Percentiles rank a stretch among this genome's conserved stretches.
Conservation (phyloP, 2,888 invertebrate species). For the Pegoplata infirma region DNA sequence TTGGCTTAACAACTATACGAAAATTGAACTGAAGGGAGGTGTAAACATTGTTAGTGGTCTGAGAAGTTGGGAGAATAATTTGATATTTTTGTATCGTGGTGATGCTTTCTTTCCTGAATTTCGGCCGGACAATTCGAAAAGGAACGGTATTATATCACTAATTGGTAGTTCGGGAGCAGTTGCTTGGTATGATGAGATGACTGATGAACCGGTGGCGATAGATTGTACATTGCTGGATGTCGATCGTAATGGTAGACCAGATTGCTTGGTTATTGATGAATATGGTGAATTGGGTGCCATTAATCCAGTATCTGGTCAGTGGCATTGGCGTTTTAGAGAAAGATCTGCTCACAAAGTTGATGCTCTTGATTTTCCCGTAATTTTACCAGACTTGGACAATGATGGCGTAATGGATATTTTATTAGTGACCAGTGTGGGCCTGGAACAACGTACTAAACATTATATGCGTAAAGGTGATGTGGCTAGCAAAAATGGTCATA, state of each 20-base stretch:
- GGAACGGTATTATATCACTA: constrained; percentile 84
- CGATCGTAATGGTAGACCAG: constrained; percentile 84
- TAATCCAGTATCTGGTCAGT: constrained; percentile 81
- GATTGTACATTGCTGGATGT: constrained; percentile 87
- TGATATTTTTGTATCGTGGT: constrained; percentile 86
- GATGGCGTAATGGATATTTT: constrained; percentile 86
- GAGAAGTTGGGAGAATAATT: constrained; percentile 83
- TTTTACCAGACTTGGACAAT: constrained; percentile 85
- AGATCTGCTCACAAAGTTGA: constrained; percentile 78
- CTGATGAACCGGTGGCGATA: constrained; percentile 84
- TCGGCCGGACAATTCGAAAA: constrained; percentile 76
- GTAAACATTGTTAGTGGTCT: constrained; percentile 85
- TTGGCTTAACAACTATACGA: constrained; percentile 84
- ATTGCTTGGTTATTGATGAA: constrained; percentile 87
- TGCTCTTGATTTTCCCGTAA: constrained; percentile 84
- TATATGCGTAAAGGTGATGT: constrained; percentile 64
- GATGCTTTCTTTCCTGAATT: constrained; percentile 81
- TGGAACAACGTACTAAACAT: constrained; percentile 71
- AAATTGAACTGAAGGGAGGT: constrained; percentile 84
- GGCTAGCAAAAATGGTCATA: constrained; percentile 65
- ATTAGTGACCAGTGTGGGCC: constrained; percentile 79
- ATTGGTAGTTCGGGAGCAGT: constrained; percentile 85
- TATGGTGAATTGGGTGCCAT: constrained; percentile 83
- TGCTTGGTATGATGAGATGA: constrained; percentile 86
- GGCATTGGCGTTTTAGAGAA: constrained; percentile 79